Evolutionary conservation across 2,888 invertebrate genomes (phyloP).

Genomic region (Gymnosoma rotundatum): DNA sequence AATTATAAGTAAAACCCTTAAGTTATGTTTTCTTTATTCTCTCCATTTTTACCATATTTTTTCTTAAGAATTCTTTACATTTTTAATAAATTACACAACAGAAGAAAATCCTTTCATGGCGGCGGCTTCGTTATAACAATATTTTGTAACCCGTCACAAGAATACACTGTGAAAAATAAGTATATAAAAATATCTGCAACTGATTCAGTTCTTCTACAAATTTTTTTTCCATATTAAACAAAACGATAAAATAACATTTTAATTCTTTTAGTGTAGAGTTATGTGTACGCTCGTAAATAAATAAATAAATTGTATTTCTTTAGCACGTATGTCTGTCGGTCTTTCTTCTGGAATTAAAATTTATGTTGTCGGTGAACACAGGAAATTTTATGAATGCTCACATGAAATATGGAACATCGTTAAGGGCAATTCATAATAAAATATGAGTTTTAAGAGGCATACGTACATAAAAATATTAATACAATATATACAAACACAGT

Average conservation of each 20-base stretch:
- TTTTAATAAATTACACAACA: constrained; percentile 59
- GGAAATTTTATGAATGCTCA: constrained; percentile 81
- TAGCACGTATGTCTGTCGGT: constrained; percentile 36
- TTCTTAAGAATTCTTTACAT: constrained; percentile 22
- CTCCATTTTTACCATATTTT: constrained; percentile 37
- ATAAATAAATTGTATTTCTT: constrained; percentile 61
- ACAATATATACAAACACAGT: neutral
- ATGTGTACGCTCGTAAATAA: constrained; percentile 35
- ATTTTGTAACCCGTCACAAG: constrained; percentile 44
- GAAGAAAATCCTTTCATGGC: constrained; percentile 72
- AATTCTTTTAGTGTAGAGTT: constrained; percentile 48
- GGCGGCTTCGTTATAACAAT: constrained; percentile 70
- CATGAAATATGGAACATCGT: constrained; percentile 82
- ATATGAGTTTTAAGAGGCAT: constrained; percentile 72
- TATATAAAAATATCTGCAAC: constrained; percentile 9
- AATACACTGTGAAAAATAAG: constrained; percentile 56
- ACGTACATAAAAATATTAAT: neutral
- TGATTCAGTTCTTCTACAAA: neutral
- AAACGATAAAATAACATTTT: constrained; percentile 4
- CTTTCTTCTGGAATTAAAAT: constrained; percentile 58
- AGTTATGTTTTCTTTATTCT: neutral
- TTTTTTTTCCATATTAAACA: neutral
- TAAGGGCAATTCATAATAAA: constrained; percentile 82
- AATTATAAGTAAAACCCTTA: neutral
- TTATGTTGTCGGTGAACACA: constrained; percentile 71